Conservation (phyloP, 2,888 invertebrate genomes). For the Andrena marginata region DNA sequence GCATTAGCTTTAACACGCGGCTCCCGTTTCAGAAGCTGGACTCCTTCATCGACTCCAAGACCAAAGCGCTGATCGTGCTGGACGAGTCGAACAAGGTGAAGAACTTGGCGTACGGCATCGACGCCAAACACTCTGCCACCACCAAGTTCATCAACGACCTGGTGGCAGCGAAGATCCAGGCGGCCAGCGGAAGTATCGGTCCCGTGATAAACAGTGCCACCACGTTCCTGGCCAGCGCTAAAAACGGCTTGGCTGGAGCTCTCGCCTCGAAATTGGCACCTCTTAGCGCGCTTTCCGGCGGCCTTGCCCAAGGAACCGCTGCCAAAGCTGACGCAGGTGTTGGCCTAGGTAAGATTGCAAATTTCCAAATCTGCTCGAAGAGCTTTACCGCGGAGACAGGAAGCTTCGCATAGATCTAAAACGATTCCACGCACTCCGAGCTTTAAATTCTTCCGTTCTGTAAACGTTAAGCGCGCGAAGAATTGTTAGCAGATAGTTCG, state of each 20-base stretch:
- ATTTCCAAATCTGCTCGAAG: no score
- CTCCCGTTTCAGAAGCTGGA: constrained; percentile 90
- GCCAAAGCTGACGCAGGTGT: constrained; percentile 51
- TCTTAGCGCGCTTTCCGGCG: constrained; percentile 82
- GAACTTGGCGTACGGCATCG: constrained; percentile 91
- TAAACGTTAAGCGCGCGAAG: no score
- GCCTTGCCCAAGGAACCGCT: constrained; percentile 57
- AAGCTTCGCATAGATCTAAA: neutral
- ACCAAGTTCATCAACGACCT: constrained; percentile 88
- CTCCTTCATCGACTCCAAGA: constrained; percentile 92
- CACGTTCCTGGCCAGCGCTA: constrained; percentile 84
- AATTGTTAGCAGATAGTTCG: no score
- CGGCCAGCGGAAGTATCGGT: constrained; percentile 87
- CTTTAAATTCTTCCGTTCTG: neutral
- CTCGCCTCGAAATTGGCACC: constrained; percentile 81
- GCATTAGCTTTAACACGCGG: neutral
- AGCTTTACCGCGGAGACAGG: neutral
- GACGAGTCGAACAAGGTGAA: constrained; percentile 91
- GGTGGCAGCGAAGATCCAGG: constrained; percentile 90
- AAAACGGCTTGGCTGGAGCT: constrained; percentile 77
- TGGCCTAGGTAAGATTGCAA: constrained; percentile 4
- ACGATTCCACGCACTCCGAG: neutral
- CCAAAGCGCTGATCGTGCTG: constrained; percentile 89
- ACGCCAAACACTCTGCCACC: constrained; percentile 88
- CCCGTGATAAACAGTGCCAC: constrained; percentile 89